Conservation (phyloP, 2,797 vertebrate species). For the Nyctibius grandis region DNA sequence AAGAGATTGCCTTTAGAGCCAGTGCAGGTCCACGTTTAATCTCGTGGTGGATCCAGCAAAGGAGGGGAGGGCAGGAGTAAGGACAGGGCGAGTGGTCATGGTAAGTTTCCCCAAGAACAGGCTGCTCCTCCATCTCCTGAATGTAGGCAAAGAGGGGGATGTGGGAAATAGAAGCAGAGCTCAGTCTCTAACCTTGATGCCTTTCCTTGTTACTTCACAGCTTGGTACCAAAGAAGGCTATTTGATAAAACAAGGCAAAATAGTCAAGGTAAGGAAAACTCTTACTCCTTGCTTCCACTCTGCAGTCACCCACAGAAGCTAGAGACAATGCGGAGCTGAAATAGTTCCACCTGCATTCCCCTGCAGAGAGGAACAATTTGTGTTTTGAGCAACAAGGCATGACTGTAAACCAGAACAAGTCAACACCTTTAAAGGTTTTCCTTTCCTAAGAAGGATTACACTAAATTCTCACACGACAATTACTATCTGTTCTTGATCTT, state of each 20-base stretch:
- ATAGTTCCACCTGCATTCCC: background rate
- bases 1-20: background rate
- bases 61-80: fast-evolving
- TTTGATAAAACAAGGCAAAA: conserved; percentile 91
- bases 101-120: background rate
- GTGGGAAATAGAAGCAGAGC: background rate
- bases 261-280: conserved; percentile 86
- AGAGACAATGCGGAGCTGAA: background rate
- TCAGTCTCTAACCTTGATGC: background rate
- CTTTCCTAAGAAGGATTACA: background rate
- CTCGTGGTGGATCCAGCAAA: fast-evolving
- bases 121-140: background rate
- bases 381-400: background rate
- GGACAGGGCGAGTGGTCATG: fast-evolving
- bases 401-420: background rate
- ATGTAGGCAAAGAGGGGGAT: background rate
- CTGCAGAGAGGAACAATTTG: background rate
- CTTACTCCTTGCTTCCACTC: background rate
- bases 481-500: background rate
- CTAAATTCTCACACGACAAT: background rate
- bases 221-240: conserved; percentile 96
- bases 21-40: background rate
- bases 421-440: background rate
- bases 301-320: background rate
- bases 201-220: conserved; percentile 72